Base-by-base conservation (phyloP, 2,888 invertebrate genomes). In the Pterostichus niger region DNA sequence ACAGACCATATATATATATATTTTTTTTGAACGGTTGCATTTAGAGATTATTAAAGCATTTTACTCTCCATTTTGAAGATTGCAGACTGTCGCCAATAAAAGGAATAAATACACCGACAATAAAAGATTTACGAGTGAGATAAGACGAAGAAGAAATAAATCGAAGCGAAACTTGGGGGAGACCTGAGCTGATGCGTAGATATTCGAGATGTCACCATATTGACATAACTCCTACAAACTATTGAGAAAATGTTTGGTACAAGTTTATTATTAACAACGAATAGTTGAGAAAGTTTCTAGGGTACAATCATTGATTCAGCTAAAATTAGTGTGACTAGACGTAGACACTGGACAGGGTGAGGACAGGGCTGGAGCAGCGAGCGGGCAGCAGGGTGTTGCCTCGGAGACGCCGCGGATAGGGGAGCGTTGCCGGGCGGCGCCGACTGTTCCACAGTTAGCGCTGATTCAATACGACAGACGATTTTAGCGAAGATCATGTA, bases 261-360 rank as follows among this genome's bases (percentile, higher is more conserved):
- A 71, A 71, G 44, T 71, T 71, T 15, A 71, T 40, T 40, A 71
- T 44, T 40, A 71, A 71, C 40, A 17, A 71, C 40, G 13, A 71
- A 40, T 71, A 64, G 40, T 71, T 71, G 33, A 9, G 49, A 13
- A 64, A 64, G 33, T 71, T 17, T 64, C 40, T 7, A 17, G 44
- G 64, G 64, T 17, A 40, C 40, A 71, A 71, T 71, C 68, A 71
- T 71, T 71, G 68, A 71, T 71, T 71, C 68, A 10, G 68, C 68
- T 71, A 71, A 71, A 71, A 71, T 71, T 71, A 71, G 68, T 71
- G 17, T 44, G 68, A 71, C 68, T 44, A 71, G 68, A 44, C 35
- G 40, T 17, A 13, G 40, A 35, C 33, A 64, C 6, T 35, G 68
- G 68, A 44, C 68, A 46, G 40, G 64, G 64, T 49, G 5, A n/a